Base-by-base conservation (phyloP, 2,888 invertebrate genomes). In the Phrixothrix hirtus region DNA sequence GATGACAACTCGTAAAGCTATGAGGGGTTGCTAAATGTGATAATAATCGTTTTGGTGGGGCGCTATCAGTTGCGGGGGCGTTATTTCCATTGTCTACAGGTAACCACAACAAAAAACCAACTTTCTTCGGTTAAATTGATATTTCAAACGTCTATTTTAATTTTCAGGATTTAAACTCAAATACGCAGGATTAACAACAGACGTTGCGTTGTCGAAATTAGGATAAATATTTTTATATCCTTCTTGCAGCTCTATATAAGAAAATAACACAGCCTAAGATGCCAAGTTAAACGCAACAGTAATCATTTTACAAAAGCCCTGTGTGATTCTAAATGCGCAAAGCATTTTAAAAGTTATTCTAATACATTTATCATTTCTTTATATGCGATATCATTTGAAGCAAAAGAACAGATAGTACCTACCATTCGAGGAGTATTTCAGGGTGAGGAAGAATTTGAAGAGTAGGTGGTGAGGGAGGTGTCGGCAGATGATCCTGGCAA, bases 21-120 rank as follows among this genome's bases (percentile, higher is more conserved):
- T 72, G 70, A 62, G 69, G 70, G 69, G 71, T 63, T 65, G 69
- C 66, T 68, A 72, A 73, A 73, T 72, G 72, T 65, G 73, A 72
- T 72, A 72, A 73, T 73, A 73, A 75, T 73, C 71, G 64, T 57
- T 44, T 50, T 34, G 52, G 45, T 47, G 56, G 48, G 56, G 49
- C 60, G 60, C 49, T 60, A 60, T 61, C 62, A 59, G 58, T 56
- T 39, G 60, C 58, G 63, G 58, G 58, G 61, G 61, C 57, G 57
- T 60, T 54, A 57, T 58, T 57, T 55, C 50, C 56, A 61, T 64
- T 62, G 67, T 69, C 69, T 66, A 72, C 72, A 73, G 73, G 73
- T 73, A 71, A 70, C 36, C 42, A 32, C 55, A 30, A 27, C 43
- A 47, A 41, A 49, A 42, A 32, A 47, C n/a, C n/a, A n/a, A n/a